phyloP scores from a whole-genome alignment of 2,888 invertebrate species.

The Drosophila aldrichi region DNA sequence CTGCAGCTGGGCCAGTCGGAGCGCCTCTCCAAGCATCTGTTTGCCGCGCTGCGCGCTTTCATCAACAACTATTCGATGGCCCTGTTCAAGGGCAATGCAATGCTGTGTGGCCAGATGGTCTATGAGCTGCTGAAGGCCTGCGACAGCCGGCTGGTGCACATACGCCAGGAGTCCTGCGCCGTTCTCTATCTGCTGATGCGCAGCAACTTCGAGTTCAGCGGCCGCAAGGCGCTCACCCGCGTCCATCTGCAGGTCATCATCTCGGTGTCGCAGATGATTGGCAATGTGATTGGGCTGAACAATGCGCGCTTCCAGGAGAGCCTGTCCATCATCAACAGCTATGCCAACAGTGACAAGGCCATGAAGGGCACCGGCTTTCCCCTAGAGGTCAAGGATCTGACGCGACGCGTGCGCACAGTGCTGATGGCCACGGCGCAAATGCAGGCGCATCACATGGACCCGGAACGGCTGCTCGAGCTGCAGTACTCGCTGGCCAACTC shows the following conservation, averaged over 20 bases:
- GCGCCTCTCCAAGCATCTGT: constrained; percentile 94
- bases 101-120: constrained; percentile 92
- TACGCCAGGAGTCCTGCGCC: constrained; percentile 96
- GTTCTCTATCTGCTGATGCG: constrained; percentile 96
- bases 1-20: constrained; percentile 96
- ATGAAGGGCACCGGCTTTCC: constrained; percentile 97
- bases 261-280: constrained; percentile 96
- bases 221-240: constrained; percentile 92
- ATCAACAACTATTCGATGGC: constrained; percentile 95
- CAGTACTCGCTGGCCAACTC: constrained; percentile 97
- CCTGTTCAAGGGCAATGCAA: constrained; percentile 93
- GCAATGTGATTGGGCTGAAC: constrained; percentile 95
- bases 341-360: constrained; percentile 96
- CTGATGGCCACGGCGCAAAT: constrained; percentile 97
- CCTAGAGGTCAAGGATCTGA: constrained; percentile 96
- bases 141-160: constrained; percentile 93
- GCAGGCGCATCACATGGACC: constrained; percentile 95
- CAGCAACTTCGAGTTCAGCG: constrained; percentile 96
- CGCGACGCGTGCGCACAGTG: constrained; percentile 96
- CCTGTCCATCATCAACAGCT: constrained; percentile 95
- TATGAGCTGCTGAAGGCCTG: constrained; percentile 93
- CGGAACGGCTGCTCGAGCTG: constrained; percentile 95
- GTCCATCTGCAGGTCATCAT: constrained; percentile 98
- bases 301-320: constrained; percentile 98
- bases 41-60: constrained; percentile 95